Percentiles rank a stretch among this genome's conserved stretches.
phyloP scores from a whole-genome alignment of 64 coral and sea anemone species.

The Pachyseris speciosa region DNA sequence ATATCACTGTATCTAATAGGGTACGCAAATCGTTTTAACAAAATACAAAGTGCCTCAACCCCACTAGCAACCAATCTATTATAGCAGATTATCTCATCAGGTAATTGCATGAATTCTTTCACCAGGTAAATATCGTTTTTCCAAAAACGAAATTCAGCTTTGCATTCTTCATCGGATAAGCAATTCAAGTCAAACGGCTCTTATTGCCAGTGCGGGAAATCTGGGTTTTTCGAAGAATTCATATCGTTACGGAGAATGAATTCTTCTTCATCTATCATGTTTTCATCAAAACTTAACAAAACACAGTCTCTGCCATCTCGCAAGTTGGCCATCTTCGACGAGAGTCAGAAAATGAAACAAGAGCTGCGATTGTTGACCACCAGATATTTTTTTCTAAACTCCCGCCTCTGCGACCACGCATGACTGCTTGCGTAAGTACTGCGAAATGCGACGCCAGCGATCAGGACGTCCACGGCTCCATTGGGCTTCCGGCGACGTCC shows the following conservation, averaged over 20 bases:
- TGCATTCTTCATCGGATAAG: constrained; percentile 34
- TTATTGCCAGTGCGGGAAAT: not conserved
- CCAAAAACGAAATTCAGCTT: constrained; percentile 52
- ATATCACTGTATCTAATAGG: not conserved
- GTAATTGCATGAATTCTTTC: constrained; percentile 34
- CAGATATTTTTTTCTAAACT: not conserved
- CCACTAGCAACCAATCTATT: constrained; percentile 52
- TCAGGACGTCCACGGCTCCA: too few species aligned
- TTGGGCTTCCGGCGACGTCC: too few species aligned
- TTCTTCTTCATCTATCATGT: too few species aligned
- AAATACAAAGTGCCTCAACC: not conserved
- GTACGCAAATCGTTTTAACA: not conserved
- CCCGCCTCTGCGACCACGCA: not conserved
- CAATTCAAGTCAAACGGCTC: constrained; percentile 17
- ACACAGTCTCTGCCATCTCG: not conserved
- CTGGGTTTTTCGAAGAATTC: too few species aligned
- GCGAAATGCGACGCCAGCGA: not conserved
- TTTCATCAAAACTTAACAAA: too few species aligned
- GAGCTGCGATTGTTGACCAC: too few species aligned
- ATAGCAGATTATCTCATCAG: constrained; percentile 54
- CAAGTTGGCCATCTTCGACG: not conserved
- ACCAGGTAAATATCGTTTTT: constrained; percentile 45
- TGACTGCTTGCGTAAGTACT: not conserved
- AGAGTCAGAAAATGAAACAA: too few species aligned
- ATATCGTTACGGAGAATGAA: too few species aligned